Evolutionary conservation across 2,888 invertebrate species (phyloP), one percentile per base, ranked within the genome.

Genomic region (Strigamia maritima): DNA sequence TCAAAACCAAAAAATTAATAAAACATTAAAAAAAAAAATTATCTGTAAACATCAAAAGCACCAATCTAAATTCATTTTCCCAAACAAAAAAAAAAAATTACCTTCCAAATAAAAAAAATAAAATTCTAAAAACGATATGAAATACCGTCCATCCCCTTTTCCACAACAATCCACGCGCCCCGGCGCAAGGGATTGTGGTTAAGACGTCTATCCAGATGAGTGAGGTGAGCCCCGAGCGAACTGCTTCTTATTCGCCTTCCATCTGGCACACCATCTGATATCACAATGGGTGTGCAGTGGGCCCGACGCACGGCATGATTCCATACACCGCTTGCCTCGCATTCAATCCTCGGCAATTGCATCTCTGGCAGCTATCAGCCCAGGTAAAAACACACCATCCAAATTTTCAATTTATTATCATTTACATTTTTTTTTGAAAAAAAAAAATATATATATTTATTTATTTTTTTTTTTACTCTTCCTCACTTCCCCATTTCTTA

Each of bases 121-220:
- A 70, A 70, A 28, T 12, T 28, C 14, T 0, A 7, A 60, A 49
- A 2, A 28, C 28, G 28, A 70, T 70, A 70, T 26, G 26, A 70
- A 16, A 70, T 70, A 3, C 65, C 65, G 65, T 26, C 12, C 28
- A 70, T 28, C 70, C 70, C 70, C 70, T 70, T 19, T 70, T 26
- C 70, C 16, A 19, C 54, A n/a, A 70, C 70, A 28, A 70, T 70
- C 70, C 26, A 70, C 70, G 70, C 26, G 28, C 26, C 70, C 70
- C 24, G 60, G 70, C 70, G 70, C 70, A 70, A 70, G 16, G 70
- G 70, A 70, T 70, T 70, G 70, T 70, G 70, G 70, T 70, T 28
- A 26, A 70, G 70, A 24, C 70, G 70, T 26, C 70, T 70, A 54
- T 54, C 26, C 70, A 70, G 70, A 70, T 26, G 70, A 70, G 70